Base-by-base conservation (phyloP, 2,797 vertebrate genomes). In the Ptychobarbus kaznakovi region DNA sequence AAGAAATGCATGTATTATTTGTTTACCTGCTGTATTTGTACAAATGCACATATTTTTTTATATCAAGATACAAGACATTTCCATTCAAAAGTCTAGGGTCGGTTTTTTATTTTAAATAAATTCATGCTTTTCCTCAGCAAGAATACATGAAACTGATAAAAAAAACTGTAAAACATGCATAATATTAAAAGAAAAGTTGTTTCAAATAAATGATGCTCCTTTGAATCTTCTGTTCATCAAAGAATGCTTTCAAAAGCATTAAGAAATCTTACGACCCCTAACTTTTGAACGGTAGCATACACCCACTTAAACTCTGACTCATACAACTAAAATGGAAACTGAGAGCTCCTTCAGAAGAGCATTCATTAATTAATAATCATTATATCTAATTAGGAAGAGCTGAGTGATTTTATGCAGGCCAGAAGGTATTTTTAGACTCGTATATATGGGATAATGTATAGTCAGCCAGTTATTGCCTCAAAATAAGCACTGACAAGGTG, bases 281-380 rank as follows among this genome's bases (percentile, higher is more conserved):
- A 22, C 10, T 53, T 75, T 35, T 75, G 73, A 76, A 38, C 28
- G 3, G 49, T 38, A 76, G 28, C 51, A 3, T 16, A 22, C 32
- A 76, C 1, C 18, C 28, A 12, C 46, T 51, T 75, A 35, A 75
- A 75, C 51, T 22, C 49, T 7, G 49, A 75, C 73, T 56, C 18
- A 2, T 35, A 22, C 15, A 66, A 66, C 63, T 66, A 35, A 66
- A 66, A 66, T 18, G 63, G 63, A 66, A 66, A 66, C 28, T 18
- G 63, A 66, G 63, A 35, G 63, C 63, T 35, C 28, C 63, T 35
- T 35, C 63, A 66, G 63, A 66, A 18, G 15, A 35, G 63, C 63
- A 66, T 35, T 66, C 63, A 66, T 66, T 66, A 35, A 66, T 66
- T 66, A 66, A 66, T 66, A 66, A 66, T 66, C 63, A 66, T 18